Evolutionary conservation across 2,888 invertebrate species (phyloP), one percentile per base, ranked within the genome.

Genomic region (Bembecia ichneumoniformis): DNA sequence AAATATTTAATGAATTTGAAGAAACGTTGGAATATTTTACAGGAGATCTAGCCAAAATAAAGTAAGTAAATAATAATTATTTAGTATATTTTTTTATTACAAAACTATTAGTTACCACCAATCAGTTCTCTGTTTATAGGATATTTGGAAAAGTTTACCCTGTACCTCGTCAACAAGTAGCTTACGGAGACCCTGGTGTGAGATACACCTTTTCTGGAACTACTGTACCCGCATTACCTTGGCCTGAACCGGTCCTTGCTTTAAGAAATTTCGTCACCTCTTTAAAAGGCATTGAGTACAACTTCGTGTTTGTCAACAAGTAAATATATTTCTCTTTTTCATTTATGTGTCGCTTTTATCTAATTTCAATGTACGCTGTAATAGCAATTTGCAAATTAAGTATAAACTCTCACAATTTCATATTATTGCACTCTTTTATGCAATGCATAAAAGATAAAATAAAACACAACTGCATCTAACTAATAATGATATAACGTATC

Each of bases 261-360:
- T 63, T 92, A 11, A 77, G 89, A 55, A 77, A 91, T 52, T 70
- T 88, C 17, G 73, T 92, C 2, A 66, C 73, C 43, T 59, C 67
- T 43, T 61, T 89, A 0, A 89, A 89, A 47, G 90, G 89, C 14
- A 76, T 88, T 50, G 64, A 83, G 47, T 93, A 90, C 64, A 91
- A 93, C 71, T 93, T 93, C 65, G 83, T 82, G 44, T 64, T 93
- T 20, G 84, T 93, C 0, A 93, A 93, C 68, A 91, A 90, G 92
- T 92, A 68, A 72, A 77, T 74, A 20, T 5, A 11, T 7, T 16
- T 13, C 15, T 4, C 11, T 44, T 15, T 16, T 44, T 44, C 43
- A 35, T 35, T 35, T 35, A 35, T 40, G 40, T 40, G 11, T 40
- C 14, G n/a, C 11, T 40, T 13, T 40, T 40, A 40, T 7, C n/a